phyloP scores from a whole-genome alignment of 2,797 vertebrate species.

The Caiman crocodilus region DNA sequence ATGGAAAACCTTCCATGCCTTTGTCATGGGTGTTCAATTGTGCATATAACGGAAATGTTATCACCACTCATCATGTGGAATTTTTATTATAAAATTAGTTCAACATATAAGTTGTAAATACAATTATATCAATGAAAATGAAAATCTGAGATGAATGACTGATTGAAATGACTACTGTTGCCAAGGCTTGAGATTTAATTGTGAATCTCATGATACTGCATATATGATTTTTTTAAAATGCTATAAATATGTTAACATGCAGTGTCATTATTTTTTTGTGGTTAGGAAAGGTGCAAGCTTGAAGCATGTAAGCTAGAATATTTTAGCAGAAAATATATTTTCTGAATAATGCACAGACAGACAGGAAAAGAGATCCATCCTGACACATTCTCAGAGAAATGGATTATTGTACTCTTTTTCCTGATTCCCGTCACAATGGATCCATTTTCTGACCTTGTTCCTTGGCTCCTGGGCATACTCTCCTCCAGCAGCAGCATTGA shows the following conservation, averaged over 20 bases:
- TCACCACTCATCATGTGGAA: neutral
- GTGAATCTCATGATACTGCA: neutral
- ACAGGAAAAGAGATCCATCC: conserved; percentile 40
- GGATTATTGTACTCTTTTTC: conserved; percentile 33
- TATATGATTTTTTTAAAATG: neutral
- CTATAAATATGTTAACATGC: neutral
- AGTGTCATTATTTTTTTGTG: conserved; percentile 28
- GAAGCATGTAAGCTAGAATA: conserved; percentile 10
- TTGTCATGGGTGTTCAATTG: neutral
- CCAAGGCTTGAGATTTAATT: neutral
- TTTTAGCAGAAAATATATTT: no score
- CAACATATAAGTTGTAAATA: neutral
- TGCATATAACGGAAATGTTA: neutral
- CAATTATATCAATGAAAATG: neutral
- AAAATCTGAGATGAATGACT: neutral
- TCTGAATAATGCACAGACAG: conserved; percentile 18
- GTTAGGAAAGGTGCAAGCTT: conserved; percentile 7
- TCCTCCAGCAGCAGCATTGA: neutral
- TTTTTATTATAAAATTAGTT: neutral
- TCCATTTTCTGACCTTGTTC: conserved; percentile 36
- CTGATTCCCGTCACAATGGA: conserved; percentile 52
- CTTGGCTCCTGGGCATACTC: conserved; percentile 24
- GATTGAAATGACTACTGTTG: neutral
- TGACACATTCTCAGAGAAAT: conserved; percentile 50
- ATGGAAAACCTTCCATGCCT: neutral